Evolutionary conservation across 2,113 vertebrate species (phyloP), one percentile per base, ranked within the genome.

Genomic region (Ramphastos sulfuratus): DNA sequence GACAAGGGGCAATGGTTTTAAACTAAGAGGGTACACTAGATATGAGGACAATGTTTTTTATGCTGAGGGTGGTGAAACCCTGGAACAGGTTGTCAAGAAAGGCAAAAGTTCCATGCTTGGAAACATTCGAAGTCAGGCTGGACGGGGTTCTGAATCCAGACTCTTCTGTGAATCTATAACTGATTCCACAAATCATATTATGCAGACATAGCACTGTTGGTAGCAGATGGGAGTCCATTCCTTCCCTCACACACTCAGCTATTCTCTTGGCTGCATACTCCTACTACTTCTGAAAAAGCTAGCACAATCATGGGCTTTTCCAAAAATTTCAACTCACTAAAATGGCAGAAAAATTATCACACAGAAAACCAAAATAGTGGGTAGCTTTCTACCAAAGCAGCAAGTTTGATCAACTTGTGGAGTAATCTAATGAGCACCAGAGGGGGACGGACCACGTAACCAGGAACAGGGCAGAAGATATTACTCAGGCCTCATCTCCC

Each of bases 351-450:
- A 80, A 56, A 37, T 10, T 27, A 59, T 15, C 31, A 67, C 42
- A 3, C 1, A 10, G 4, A 39, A 64, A 28, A 33, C 0, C 4
- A 44, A 30, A 66, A 54, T 1, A 60, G 19, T 11, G 11, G 18
- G 6, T 33, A 15, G 7, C 27, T 61, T 75, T 42, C 39, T 33
- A 48, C 10, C 6, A 7, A 91, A 65, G 21, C 13, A 70, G 12
- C 5, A 85, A 79, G 23, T 44, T 33, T 55, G 14, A 59, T 72
- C 20, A 77, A 25, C 16, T 61, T 66, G 15, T 31, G 31, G 7
- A 54, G 5, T 44, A 75, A 67, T 8, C 56, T 61, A 69, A 69
- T 0, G 0, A 64, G 37, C 9, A 66, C 9, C 20, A 13, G 35
- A 59, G 4, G 7, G 3, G 8, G 12, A 21, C 16, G 35, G 20